Evolutionary conservation across 2,888 invertebrate species (phyloP).

Genomic region (Cosmia trapezina): DNA sequence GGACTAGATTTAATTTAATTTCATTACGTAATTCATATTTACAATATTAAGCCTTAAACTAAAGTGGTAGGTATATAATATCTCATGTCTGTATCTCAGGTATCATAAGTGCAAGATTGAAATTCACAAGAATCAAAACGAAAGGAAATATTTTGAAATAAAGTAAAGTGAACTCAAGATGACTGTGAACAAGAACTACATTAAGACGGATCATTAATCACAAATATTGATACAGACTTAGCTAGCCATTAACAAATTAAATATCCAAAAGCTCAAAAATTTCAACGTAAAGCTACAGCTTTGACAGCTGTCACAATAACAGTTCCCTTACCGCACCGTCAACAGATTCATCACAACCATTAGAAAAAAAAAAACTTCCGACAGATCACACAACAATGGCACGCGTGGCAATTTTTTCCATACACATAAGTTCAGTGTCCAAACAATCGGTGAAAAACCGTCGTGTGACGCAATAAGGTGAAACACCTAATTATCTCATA

Average conservation of each 20-base stretch:
- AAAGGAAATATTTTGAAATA: background rate
- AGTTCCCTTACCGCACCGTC: constrained; percentile 29
- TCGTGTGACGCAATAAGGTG: constrained; percentile 86
- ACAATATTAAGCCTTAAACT: too few species aligned
- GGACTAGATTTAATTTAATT: too few species aligned
- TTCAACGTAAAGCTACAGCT: background rate
- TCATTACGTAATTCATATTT: too few species aligned
- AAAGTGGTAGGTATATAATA: too few species aligned
- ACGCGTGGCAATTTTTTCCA: constrained; percentile 66
- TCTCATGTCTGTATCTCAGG: too few species aligned
- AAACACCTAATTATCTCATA: constrained; percentile 89
- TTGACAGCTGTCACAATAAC: constrained; percentile 32
- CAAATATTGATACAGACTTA: background rate
- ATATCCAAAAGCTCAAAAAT: background rate
- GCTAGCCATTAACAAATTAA: background rate
- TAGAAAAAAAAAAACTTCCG: constrained; percentile 73
- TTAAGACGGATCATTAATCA: background rate
- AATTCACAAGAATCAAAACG: background rate
- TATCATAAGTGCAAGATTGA: too few species aligned
- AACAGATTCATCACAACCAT: constrained; percentile 39
- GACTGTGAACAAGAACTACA: background rate
- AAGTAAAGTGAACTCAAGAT: background rate
- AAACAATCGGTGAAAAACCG: constrained; percentile 85
- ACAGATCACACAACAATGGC: constrained; percentile 72
- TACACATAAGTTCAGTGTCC: constrained; percentile 78